phyloP scores from a whole-genome alignment of 2,888 invertebrate genomes.

The Scaptomyza polygonia region DNA sequence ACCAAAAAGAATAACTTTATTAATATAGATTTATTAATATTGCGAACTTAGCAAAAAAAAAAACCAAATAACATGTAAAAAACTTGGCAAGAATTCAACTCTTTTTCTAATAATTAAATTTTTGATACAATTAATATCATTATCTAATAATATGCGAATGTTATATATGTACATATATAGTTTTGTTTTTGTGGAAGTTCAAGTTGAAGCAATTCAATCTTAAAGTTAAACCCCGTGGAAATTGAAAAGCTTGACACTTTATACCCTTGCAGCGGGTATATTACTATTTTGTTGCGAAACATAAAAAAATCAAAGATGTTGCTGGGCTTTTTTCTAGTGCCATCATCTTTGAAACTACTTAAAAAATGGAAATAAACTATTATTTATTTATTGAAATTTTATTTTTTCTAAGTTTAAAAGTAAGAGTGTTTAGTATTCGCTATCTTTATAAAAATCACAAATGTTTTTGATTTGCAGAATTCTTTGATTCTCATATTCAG shows the following conservation, averaged over 20 bases:
- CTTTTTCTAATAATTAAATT: too few relatives aligned
- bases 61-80: too few relatives aligned
- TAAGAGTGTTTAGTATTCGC: not conserved
- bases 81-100: too few relatives aligned
- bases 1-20: too few relatives aligned
- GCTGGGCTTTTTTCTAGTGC: too few relatives aligned
- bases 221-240: slow-evolving; percentile 29
- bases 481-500: slow-evolving; percentile 48
- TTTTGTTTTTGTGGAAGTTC: not conserved
- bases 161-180: not conserved
- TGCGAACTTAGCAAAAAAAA: not conserved
- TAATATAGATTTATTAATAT: not conserved
- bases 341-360: too few relatives aligned
- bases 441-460: not conserved
- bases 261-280: not conserved
- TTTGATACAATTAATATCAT: too few relatives aligned
- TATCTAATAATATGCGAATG: not conserved
- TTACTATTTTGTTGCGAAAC: not conserved
- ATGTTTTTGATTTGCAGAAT: slow-evolving; percentile 29
- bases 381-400: too few relatives aligned
- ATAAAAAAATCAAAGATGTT: too few relatives aligned
- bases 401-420: too few relatives aligned
- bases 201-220: slow-evolving; percentile 2
- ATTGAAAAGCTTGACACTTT: slow-evolving; percentile 20
- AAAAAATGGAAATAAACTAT: too few relatives aligned